Evolutionary conservation across 2,113 vertebrate genomes (phyloP).

Genomic region (Passer domesticus): DNA sequence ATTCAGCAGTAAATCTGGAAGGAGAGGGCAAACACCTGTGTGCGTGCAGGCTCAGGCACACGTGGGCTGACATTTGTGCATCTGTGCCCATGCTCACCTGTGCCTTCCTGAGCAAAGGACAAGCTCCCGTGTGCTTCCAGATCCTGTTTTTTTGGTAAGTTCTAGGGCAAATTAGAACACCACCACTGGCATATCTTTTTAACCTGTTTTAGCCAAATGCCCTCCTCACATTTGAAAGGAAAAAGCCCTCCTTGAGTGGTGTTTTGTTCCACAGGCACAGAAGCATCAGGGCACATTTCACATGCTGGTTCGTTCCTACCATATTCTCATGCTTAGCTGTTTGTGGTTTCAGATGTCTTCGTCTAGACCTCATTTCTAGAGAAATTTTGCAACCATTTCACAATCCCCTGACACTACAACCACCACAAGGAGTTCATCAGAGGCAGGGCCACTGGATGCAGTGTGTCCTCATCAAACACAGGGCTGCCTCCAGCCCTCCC

Average conservation of each 20-base stretch:
- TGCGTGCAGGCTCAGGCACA: neutral
- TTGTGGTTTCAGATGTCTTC: fast-evolving
- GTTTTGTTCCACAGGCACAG: neutral
- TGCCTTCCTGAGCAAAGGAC: neutral
- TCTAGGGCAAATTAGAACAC: neutral
- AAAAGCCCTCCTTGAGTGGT: fast-evolving
- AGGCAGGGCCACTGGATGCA: neutral
- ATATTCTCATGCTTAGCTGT: neutral
- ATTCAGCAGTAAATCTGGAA: neutral
- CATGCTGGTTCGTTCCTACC: fast-evolving
- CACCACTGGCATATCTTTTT: fast-evolving
- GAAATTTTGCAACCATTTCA: neutral
- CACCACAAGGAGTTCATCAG: neutral
- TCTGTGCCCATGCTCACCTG: fast-evolving
- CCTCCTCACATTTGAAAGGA: neutral
- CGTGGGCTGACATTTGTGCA: fast-evolving
- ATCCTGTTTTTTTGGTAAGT: neutral
- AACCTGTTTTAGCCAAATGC: neutral
- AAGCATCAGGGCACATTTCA: neutral
- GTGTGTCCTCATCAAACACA: fast-evolving
- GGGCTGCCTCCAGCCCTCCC: neutral
- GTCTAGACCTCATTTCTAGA: neutral
- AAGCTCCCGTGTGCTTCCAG: fast-evolving
- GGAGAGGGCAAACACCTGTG: neutral
- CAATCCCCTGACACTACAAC: neutral